phyloP scores from a whole-genome alignment of 2,888 invertebrate genomes.

The Pteria penguin region DNA sequence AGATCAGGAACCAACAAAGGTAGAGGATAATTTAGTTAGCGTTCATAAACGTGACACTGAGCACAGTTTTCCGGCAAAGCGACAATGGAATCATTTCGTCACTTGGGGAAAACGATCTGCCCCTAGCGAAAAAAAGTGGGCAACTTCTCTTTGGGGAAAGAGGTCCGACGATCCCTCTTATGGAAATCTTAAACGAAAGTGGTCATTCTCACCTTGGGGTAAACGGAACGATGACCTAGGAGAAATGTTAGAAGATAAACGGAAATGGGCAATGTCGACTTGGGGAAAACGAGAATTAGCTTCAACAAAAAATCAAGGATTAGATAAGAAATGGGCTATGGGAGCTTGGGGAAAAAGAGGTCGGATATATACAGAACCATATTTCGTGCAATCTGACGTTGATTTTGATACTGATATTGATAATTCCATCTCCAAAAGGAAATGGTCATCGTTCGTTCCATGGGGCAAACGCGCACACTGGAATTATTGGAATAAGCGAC shows the following conservation, averaged over 20 bases:
- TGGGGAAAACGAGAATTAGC: neutral
- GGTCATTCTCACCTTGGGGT: neutral
- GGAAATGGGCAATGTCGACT: neutral
- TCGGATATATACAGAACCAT: neutral
- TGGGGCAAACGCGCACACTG: neutral
- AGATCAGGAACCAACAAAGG: too few species aligned
- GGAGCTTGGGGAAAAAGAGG: neutral
- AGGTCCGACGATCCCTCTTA: neutral
- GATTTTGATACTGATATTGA: neutral
- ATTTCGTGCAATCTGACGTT: too few species aligned
- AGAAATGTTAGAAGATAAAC: neutral
- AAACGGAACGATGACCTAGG: neutral
- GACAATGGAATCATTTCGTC: neutral
- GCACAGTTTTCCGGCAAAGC: neutral
- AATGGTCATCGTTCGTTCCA: neutral
- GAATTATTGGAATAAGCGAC: neutral
- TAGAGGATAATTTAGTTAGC: neutral
- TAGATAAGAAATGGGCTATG: neutral
- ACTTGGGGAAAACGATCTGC: neutral
- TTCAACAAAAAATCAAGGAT: neutral
- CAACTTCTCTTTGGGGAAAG: neutral
- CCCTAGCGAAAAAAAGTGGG: neutral
- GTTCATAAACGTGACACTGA: neutral
- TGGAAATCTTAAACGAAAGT: neutral
- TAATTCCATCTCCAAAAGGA: neutral